Percentiles rank a stretch among this genome's conserved stretches.
These are phyloP conservation scores for Megaustenia siamemsis DNA, from an alignment of 2,888 invertebrate genomes.

Conservation along the genomic window DNA sequence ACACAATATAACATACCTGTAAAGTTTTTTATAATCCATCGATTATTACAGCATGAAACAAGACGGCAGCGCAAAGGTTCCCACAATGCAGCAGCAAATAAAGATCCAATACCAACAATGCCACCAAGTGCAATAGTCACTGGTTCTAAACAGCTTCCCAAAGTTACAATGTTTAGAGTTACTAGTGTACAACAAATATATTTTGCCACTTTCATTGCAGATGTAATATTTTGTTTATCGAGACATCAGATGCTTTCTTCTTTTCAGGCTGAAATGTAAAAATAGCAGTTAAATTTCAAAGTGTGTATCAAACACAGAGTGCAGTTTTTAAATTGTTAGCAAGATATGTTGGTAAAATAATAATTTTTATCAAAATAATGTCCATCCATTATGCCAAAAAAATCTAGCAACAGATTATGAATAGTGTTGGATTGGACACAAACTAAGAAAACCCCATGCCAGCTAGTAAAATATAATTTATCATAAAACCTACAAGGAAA, in stretches of 20 bases:
- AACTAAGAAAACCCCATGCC: no score
- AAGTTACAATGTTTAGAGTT: neutral
- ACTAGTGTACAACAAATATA: constrained; percentile 3
- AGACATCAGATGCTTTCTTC: neutral
- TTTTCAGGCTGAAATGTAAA: neutral
- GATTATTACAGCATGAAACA: constrained; percentile 78
- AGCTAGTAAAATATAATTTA: no score
- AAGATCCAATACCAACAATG: constrained; percentile 21
- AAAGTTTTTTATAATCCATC: constrained; percentile 76
- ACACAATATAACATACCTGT: constrained; percentile 70
- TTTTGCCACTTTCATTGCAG: neutral
- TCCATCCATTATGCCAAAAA: no score
- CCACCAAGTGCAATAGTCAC: constrained; percentile 14
- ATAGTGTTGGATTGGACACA: no score
- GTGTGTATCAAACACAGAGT: neutral
- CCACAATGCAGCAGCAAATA: constrained; percentile 49
- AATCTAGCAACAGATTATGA: no score
- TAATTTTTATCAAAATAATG: neutral
- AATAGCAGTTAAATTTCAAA: neutral
- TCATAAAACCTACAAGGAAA: no score
- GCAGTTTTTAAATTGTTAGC: neutral
- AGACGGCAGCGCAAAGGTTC: constrained; percentile 60
- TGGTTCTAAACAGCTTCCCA: constrained; percentile 28
- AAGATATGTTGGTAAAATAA: neutral
- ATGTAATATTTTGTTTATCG: neutral